Evolutionary conservation across 2,113 vertebrate genomes (phyloP).

Genomic region (Donacobius atricapilla): DNA sequence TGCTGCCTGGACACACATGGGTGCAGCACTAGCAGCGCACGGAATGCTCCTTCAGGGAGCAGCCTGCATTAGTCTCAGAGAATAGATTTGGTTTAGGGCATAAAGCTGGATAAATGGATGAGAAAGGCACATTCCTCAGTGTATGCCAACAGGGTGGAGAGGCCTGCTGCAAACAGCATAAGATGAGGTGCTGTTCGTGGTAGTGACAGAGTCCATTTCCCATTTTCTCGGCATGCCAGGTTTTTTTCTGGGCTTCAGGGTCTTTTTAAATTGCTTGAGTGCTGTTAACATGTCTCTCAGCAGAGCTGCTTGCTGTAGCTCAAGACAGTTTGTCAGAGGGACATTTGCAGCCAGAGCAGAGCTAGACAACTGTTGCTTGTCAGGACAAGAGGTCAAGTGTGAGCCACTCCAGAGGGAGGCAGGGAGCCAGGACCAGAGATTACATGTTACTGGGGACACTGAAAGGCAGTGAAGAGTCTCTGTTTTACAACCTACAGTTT

Average conservation of each 20-base stretch:
- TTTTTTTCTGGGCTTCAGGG: not conserved
- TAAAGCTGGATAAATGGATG: not conserved
- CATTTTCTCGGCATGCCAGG: not conserved
- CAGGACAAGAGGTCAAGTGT: not conserved
- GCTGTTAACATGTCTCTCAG: not conserved
- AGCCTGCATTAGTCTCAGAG: not conserved
- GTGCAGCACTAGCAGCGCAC: not conserved
- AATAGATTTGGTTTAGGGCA: not conserved
- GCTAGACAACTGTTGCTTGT: not conserved
- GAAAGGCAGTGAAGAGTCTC: not conserved
- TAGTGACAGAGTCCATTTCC: not conserved
- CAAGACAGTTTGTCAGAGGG: not conserved
- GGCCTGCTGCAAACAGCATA: not conserved
- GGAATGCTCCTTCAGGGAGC: not conserved
- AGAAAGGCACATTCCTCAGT: not conserved
- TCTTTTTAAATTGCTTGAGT: not conserved
- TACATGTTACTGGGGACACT: not conserved
- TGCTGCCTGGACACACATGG: not conserved
- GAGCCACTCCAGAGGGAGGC: not conserved
- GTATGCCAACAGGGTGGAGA: not conserved
- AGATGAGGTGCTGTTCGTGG: accelerated
- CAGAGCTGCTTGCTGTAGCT: not conserved
- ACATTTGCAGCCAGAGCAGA: not conserved
- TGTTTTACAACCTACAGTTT: not conserved
- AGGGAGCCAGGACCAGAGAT: not conserved